Evolutionary conservation across 1,140 invertebrate species (phyloP), one percentile per base, ranked within the genome.

Genomic region (Papilio xuthus): DNA sequence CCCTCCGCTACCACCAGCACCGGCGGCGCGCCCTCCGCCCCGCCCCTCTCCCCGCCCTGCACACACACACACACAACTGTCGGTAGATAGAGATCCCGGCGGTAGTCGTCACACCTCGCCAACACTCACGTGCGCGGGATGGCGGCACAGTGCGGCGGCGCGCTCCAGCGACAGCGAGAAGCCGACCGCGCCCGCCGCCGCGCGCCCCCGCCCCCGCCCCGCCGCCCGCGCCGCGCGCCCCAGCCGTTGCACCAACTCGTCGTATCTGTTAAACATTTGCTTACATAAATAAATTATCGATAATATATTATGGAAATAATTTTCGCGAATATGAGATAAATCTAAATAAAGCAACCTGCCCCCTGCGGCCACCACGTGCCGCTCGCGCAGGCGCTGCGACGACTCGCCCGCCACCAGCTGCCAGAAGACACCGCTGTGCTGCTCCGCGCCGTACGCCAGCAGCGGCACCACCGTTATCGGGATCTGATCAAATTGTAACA

Each of bases 371-470:
- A 93, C 91, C 7, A 93, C 79, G 77, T 92, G 77, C 18, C 86
- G 87, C 60, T 91, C 90, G 8, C 79, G 78, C 0, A 78, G 78
- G 0, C 83, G 85, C 23, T 86, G 81, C 4, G 86, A 84, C 1
- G 85, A 78, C 18, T 85, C 80, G 4, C 81, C 56, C 1, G 89
- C 85, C 0, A 85, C 86, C 87, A 92, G 88, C 78, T 92, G 88
- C 92, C 92, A 93, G 85, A 92, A 93, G 23, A 92, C 82, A 78
- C 92, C 92, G 72, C 84, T 83, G 78, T 92, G 89, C 20, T 92
- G 90, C 18, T 85, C 87, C 50, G 88, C 90, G 81, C 91, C 89
- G 82, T 91, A 91, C 8, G 92, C 90, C 4, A 92, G 81, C 72
- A 91, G 89, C 13, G 91, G 90, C 20, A 88, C 86, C 28, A 92